Evolutionary conservation across 2,797 vertebrate genomes (phyloP).

Genomic region (Kryptopterus vitreolus): DNA sequence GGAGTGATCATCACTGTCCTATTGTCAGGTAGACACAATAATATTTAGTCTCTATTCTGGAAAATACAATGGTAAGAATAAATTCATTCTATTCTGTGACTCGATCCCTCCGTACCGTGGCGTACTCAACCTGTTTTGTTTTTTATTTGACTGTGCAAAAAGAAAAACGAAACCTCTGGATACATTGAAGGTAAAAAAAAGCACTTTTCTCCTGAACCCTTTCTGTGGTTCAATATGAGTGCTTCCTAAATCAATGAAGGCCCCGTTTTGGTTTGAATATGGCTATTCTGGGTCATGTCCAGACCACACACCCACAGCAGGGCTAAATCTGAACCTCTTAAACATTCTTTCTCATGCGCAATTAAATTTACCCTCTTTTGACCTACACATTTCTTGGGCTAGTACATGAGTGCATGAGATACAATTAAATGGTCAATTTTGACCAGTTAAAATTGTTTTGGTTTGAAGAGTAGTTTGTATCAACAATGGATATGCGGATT

Average conservation of each 20-base stretch:
- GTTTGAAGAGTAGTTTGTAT: too few species aligned
- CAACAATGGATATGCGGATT: too few species aligned
- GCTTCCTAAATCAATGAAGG: neutral
- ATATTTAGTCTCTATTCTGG: neutral
- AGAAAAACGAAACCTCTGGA: neutral
- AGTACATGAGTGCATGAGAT: neutral
- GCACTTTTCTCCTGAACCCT: neutral
- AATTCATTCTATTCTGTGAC: neutral
- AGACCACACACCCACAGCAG: neutral
- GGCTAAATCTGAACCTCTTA: conserved; percentile 2
- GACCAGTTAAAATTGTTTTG: too few species aligned
- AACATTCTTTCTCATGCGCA: conserved; percentile 10
- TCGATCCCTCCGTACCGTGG: neutral
- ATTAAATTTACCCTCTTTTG: neutral
- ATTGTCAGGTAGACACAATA: neutral
- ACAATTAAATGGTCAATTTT: neutral
- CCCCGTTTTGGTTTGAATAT: neutral
- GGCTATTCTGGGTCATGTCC: neutral
- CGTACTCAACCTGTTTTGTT: neutral
- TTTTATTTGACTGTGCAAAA: neutral
- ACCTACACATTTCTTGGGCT: neutral
- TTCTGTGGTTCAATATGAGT: neutral
- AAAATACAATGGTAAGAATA: neutral
- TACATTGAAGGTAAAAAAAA: too few species aligned
- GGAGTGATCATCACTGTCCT: neutral